Conservation (phyloP, 2,113 vertebrate species). For the Plestiodon gilberti region DNA sequence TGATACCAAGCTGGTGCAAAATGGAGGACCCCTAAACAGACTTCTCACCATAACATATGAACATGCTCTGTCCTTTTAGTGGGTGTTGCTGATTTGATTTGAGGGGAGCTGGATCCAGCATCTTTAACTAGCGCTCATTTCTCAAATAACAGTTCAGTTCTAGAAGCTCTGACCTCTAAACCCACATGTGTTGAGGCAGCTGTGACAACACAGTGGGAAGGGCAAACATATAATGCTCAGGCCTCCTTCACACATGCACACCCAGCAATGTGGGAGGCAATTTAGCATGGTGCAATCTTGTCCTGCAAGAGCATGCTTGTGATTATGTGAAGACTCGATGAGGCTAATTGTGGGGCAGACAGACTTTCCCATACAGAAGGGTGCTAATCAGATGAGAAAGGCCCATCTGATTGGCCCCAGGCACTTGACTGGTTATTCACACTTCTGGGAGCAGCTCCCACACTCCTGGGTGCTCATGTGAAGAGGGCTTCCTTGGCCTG, state of each 20-base stretch:
- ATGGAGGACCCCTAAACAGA: neutral
- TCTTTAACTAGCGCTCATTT: neutral
- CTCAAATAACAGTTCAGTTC: neutral
- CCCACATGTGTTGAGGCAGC: neutral
- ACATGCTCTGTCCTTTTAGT: neutral
- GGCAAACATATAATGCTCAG: neutral
- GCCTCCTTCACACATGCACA: neutral
- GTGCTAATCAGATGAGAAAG: neutral
- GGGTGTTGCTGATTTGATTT: neutral
- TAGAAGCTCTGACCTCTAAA: neutral
- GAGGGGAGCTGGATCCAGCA: neutral
- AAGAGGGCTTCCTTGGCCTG: neutral
- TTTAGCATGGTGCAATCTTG: neutral
- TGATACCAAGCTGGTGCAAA: neutral
- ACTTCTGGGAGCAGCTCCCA: neutral
- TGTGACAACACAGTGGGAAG: neutral
- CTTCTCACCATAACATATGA: neutral
- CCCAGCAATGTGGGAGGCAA: neutral
- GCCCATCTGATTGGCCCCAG: neutral
- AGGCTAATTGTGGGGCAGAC: neutral
- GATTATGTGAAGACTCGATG: neutral
- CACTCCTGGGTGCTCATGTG: no score
- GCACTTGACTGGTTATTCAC: neutral
- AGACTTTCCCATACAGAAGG: neutral
- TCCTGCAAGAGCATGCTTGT: no score